Evolutionary conservation across 1,140 invertebrate species (phyloP), one percentile per base, ranked within the genome.

Genomic region (Reticulitermes speratus): DNA sequence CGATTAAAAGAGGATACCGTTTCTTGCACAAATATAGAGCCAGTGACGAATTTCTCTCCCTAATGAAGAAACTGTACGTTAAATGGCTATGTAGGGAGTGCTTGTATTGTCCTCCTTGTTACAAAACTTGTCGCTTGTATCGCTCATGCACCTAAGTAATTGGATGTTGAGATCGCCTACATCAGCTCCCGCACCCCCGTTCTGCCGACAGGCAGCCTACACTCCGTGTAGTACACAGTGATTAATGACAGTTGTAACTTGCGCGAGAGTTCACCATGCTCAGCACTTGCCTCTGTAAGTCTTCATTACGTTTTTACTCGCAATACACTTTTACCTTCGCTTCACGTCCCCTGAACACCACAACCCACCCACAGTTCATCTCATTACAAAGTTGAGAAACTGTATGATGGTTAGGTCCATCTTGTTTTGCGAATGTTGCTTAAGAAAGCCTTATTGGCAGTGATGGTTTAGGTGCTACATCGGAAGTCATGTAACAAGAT

Each of bases 161-260:
- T 30, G 65, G 25, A 30, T 75, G 65, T 75, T 14, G 65, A 30
- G 65, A 14, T 75, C 65, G 65, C n/a, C 5, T 75, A 75, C 65
- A 75, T 75, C 65, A 75, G 65, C 65, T 0, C 25, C 5, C 38
- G 38, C 38, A 38, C n/a, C 25, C 65, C 65, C n/a, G 25, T 16
- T 2, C n/a, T 75, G 65, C n/a, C 65, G 65, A 75, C 65, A 75
- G 65, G 65, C 65, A 11, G 65, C 7, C 65, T 11, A 6, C 65
- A 25, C 65, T 75, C n/a, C 65, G n/a, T 75, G 65, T 75, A 75
- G 25, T 75, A 75, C 65, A 75, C 65, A n/a, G 65, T 75, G 65
- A 75, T 75, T 75, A 75, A 75, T 75, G 65, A 75, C 65, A 75
- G 65, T 75, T 75, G 65, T 75, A 75, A 75, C 65, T 75, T 75